These are phyloP conservation scores for Heloderma charlesbogerti DNA, from an alignment of 2,113 vertebrate species.

Conservation along the genomic window DNA sequence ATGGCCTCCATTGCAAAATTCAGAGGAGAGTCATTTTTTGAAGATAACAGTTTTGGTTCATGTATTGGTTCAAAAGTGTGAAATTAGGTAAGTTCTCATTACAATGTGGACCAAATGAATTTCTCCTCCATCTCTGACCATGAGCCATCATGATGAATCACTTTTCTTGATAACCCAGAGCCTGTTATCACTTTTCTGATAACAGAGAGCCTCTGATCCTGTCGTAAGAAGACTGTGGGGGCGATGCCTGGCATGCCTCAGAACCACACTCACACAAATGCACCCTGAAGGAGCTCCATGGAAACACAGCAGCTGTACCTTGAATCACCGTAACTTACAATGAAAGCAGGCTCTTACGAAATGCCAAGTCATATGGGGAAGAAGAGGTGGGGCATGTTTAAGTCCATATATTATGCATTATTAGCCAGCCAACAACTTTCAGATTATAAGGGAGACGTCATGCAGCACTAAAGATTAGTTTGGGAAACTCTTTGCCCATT, in stretches of 20 bases:
- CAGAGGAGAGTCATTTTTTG: no score
- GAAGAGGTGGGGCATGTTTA: slow-evolving; percentile 67
- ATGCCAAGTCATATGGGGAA: not conserved
- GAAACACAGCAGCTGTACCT: slow-evolving; percentile 97
- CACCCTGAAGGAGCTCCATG: slow-evolving; percentile 96
- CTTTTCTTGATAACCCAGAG: no score
- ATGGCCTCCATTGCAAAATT: no score
- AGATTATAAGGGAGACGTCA: slow-evolving; percentile 46
- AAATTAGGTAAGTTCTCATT: no score
- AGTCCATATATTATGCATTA: slow-evolving; percentile 70
- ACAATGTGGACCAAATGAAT: no score
- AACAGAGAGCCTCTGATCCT: slow-evolving; percentile 91
- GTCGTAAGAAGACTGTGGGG: slow-evolving; percentile 73
- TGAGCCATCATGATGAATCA: slow-evolving; percentile 77
- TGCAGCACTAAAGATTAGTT: slow-evolving; percentile 56
- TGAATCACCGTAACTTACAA: slow-evolving; percentile 85
- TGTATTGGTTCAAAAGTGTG: no score
- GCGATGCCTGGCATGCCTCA: slow-evolving; percentile 75
- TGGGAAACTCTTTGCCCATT: not conserved
- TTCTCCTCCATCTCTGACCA: no score
- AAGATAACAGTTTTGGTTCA: no score
- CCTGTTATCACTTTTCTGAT: no score
- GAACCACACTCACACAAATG: slow-evolving; percentile 82
- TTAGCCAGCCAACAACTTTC: slow-evolving; percentile 65
- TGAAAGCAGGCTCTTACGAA: slow-evolving; percentile 57